Evolutionary conservation across 2,113 vertebrate genomes (phyloP).

Genomic region (Heloderma charlesbogerti): DNA sequence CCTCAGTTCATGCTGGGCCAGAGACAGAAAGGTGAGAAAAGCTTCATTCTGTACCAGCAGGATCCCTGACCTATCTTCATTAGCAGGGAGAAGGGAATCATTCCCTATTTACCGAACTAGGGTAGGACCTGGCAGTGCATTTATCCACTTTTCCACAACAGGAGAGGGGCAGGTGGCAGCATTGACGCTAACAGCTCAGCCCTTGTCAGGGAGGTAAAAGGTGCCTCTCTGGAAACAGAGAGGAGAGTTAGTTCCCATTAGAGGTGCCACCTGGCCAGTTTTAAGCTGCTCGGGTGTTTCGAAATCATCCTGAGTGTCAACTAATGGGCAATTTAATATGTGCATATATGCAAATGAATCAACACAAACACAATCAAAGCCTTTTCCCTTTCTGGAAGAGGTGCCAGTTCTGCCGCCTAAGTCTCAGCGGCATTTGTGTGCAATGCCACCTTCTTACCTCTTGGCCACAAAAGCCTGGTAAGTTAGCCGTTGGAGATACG

Average conservation of each 20-base stretch:
- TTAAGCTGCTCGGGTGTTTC: conserved; percentile 9
- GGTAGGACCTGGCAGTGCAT: background rate
- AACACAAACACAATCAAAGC: background rate
- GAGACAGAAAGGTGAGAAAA: background rate
- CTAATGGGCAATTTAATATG: conserved; percentile 28
- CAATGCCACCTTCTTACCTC: conserved; percentile 8
- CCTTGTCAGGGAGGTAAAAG: background rate
- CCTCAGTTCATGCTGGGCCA: background rate
- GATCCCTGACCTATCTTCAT: background rate
- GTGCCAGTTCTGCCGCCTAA: conserved; percentile 5
- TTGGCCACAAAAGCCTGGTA: conserved; percentile 29
- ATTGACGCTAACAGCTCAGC: background rate
- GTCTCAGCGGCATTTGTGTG: conserved; percentile 10
- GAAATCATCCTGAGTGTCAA: conserved; percentile 13
- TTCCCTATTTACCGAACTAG: background rate
- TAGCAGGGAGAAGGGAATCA: background rate
- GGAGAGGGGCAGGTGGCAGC: background rate
- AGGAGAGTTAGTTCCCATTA: conserved; percentile 7
- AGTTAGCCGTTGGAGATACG: conserved; percentile 21
- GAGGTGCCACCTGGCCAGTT: conserved; percentile 18
- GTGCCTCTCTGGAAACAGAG: background rate
- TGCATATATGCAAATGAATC: conserved; percentile 37
- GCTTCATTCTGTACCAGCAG: background rate
- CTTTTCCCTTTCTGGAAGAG: conserved; percentile 17
- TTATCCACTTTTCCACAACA: background rate